Percentiles rank a stretch among this genome's conserved stretches.
phyloP scores from a whole-genome alignment of 2,888 invertebrate species.

The Heliconius erato region DNA sequence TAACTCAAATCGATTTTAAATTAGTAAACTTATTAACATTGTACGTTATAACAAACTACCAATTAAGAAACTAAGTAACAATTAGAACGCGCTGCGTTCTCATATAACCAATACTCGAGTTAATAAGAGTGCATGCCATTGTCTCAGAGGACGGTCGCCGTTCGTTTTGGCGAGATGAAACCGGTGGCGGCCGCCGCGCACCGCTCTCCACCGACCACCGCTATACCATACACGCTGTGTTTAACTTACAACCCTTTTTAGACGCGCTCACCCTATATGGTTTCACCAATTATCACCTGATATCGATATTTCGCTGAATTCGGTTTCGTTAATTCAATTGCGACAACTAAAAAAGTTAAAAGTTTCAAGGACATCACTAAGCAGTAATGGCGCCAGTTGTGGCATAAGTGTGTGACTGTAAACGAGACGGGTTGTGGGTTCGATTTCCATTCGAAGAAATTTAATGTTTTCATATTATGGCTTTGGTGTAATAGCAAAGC shows the following conservation, averaged over 20 bases:
- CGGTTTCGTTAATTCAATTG: conserved; percentile 21
- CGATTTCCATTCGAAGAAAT: no score
- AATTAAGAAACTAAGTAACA: conserved; percentile 41
- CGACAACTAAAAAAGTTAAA: not conserved
- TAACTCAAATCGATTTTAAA: conserved; percentile 42
- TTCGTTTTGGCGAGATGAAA: conserved; percentile 49
- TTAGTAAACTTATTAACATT: conserved; percentile 14
- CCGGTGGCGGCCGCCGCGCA: conserved; percentile 56
- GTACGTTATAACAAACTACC: conserved; percentile 28
- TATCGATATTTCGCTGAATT: conserved; percentile 34
- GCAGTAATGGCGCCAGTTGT: not conserved
- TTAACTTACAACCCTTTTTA: conserved; percentile 64
- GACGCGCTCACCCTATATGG: conserved; percentile 62
- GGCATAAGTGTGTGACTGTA: no score
- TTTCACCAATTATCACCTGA: conserved; percentile 61
- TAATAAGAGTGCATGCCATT: conserved; percentile 69
- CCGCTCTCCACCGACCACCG: conserved; percentile 54
- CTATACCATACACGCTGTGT: conserved; percentile 52
- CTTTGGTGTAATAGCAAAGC: no score
- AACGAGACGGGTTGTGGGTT: no score
- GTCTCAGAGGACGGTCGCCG: conserved; percentile 52
- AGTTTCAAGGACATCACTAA: not conserved
- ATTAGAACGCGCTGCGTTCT: conserved; percentile 47
- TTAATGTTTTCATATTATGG: no score
- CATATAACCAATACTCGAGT: conserved; percentile 57